These are phyloP conservation scores for Tetragonula carbonaria DNA, from an alignment of 2,888 invertebrate genomes.

Conservation along the genomic window DNA sequence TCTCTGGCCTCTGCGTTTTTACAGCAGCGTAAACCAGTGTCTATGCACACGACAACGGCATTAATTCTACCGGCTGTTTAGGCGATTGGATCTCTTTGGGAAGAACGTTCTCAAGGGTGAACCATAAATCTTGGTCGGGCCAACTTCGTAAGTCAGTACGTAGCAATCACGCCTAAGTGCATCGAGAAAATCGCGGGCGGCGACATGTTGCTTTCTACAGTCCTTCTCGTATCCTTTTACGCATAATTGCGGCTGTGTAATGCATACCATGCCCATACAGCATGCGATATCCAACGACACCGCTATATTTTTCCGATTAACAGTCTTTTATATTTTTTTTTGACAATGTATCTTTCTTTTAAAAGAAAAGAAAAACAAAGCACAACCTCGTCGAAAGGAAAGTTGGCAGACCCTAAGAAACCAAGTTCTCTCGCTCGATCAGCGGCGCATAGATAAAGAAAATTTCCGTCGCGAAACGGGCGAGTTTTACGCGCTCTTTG, in stretches of 20 bases:
- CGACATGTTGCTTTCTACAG: slow-evolving; percentile 13
- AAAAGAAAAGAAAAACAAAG: background rate
- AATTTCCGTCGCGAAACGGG: background rate
- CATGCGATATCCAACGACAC: background rate
- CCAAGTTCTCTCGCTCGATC: background rate
- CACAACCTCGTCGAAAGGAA: background rate
- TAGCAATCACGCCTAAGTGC: slow-evolving; percentile 47
- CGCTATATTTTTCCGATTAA: background rate
- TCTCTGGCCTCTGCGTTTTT: slow-evolving; percentile 32
- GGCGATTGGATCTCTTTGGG: slow-evolving; percentile 55
- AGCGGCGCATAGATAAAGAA: background rate
- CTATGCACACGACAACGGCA: slow-evolving; percentile 48
- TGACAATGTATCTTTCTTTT: no score
- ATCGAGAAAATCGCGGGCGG: slow-evolving; percentile 46
- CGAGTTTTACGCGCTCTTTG: no score
- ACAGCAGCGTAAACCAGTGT: slow-evolving; percentile 25
- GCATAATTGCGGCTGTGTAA: slow-evolving; percentile 17
- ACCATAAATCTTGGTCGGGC: slow-evolving; percentile 64
- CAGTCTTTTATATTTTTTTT: no score
- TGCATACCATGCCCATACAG: background rate
- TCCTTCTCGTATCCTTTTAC: slow-evolving; percentile 5
- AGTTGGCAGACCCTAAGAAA: background rate
- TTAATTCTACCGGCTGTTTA: slow-evolving; percentile 59
- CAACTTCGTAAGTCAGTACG: slow-evolving; percentile 47
- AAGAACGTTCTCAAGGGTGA: slow-evolving; percentile 59